Percentiles rank a stretch among this genome's conserved stretches.
Evolutionary conservation across 2,888 invertebrate species (phyloP).

Genomic region (Stenurella melanura): DNA sequence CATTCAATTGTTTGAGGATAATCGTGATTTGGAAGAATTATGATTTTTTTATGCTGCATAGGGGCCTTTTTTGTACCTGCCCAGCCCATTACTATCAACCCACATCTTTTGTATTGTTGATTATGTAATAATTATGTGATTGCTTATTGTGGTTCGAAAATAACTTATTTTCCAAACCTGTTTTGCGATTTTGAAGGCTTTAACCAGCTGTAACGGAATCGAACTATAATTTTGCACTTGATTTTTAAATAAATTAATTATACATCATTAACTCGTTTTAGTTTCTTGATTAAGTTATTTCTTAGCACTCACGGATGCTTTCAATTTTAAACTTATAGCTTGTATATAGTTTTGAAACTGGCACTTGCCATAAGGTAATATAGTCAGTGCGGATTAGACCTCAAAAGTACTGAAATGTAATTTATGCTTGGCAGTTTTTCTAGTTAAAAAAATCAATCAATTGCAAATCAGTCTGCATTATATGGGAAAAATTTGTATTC

Average conservation of each 20-base stretch:
- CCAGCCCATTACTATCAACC: constrained; percentile 27
- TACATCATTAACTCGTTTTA: not conserved
- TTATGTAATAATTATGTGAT: constrained; percentile 39
- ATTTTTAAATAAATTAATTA: not conserved
- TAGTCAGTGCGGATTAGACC: too few relatives aligned
- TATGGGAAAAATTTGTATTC: too few relatives aligned
- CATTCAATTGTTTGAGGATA: constrained; percentile 54
- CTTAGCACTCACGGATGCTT: not conserved
- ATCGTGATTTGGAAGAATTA: constrained; percentile 56
- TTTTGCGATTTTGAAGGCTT: constrained; percentile 20
- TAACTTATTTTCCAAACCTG: constrained; percentile 31
- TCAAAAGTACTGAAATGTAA: too few relatives aligned
- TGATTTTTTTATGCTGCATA: constrained; percentile 44
- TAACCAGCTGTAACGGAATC: not conserved
- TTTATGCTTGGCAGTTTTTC: too few relatives aligned
- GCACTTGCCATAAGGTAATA: too few relatives aligned
- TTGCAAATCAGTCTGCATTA: too few relatives aligned
- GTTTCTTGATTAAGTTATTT: not conserved
- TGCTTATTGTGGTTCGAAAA: constrained; percentile 24
- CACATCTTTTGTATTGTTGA: constrained; percentile 35
- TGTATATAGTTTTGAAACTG: too few relatives aligned
- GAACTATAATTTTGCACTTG: not conserved
- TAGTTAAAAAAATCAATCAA: too few relatives aligned
- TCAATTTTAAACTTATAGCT: too few relatives aligned
- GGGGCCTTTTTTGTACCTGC: constrained; percentile 21